Conservation (phyloP, 2,113 vertebrate genomes). For the Pipra filicauda region DNA sequence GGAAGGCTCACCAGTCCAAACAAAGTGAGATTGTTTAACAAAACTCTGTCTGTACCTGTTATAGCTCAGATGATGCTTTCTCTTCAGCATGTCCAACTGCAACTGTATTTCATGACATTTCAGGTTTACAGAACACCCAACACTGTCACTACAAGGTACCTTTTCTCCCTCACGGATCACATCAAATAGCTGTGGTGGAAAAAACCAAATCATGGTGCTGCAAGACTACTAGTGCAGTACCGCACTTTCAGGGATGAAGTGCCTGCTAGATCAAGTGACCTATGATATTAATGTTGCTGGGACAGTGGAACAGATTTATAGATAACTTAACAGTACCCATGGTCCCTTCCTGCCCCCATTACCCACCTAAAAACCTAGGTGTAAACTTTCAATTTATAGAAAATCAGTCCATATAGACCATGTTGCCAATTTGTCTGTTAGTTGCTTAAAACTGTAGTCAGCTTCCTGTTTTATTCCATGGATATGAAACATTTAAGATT, state of each 20-base stretch:
- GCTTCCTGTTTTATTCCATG: neutral
- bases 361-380: neutral
- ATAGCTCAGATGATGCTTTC: neutral
- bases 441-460: neutral
- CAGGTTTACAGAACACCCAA: neutral
- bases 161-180: neutral
- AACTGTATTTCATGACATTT: neutral
- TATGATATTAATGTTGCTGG: neutral
- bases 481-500: neutral
- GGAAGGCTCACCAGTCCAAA: neutral
- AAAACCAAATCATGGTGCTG: accelerated
- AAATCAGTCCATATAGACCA: neutral
- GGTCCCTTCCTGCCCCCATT: neutral
- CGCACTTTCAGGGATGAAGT: neutral
- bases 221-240: neutral
- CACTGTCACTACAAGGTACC: accelerated
- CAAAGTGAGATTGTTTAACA: neutral
- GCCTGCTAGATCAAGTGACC: neutral
- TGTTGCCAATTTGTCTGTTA: neutral
- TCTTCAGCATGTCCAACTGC: neutral
- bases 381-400: neutral
- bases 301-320: neutral
- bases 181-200: neutral
- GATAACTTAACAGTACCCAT: neutral
- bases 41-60: neutral